Percentiles rank a stretch among this genome's conserved stretches.
phyloP scores from a whole-genome alignment of 2,888 invertebrate species.

The Sussaba pulchella region DNA sequence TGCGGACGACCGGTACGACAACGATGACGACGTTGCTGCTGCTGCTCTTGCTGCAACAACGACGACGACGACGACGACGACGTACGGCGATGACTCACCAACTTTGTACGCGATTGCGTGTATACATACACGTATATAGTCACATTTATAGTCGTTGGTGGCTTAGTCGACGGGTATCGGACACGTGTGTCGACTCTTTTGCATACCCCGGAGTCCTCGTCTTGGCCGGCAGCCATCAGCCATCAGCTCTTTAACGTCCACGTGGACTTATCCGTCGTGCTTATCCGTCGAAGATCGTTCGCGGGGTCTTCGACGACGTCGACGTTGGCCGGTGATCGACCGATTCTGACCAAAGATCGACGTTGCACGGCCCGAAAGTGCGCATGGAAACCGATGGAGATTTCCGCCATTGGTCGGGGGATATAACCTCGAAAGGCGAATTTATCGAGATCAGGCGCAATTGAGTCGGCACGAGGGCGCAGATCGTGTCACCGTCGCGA shows the following conservation, averaged over 20 bases:
- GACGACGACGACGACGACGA: conserved; percentile 36
- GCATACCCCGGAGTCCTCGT: neutral
- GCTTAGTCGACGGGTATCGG: neutral
- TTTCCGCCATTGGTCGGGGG: neutral
- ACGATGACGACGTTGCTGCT: conserved; percentile 29
- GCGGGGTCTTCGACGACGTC: conserved; percentile 5
- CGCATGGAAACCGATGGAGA: neutral
- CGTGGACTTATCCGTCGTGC: no score
- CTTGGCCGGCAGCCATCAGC: no score
- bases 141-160: neutral
- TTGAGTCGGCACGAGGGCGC: conserved; percentile 20
- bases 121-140: neutral
- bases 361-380: neutral
- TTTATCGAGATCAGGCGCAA: neutral
- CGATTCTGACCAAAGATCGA: conserved; percentile 28
- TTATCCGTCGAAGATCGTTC: conserved; percentile 14
- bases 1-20: conserved; percentile 32
- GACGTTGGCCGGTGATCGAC: conserved; percentile 27
- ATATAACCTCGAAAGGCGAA: conserved; percentile 14
- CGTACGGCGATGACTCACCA: conserved; percentile 57
- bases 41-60: conserved; percentile 7
- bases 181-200: neutral
- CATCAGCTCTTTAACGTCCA: neutral
- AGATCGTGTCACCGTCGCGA: conserved; percentile 56
- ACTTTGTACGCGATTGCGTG: conserved; percentile 48